Evolutionary conservation across 2,113 vertebrate genomes (phyloP).

Genomic region (Chroicocephalus ridibundus): DNA sequence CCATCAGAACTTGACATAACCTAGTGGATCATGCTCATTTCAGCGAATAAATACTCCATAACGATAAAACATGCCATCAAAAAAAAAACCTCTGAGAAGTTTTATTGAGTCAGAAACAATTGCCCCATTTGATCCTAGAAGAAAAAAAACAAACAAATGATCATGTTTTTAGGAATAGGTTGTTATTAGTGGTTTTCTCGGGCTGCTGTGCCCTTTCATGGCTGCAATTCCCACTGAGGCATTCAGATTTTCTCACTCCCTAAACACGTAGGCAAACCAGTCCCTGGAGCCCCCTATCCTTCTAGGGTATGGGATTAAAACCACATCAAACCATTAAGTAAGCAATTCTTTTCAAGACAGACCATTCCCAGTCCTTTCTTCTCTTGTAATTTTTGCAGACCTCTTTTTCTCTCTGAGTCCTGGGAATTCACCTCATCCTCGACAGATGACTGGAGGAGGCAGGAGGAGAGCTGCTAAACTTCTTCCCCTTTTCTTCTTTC

Average conservation of each 20-base stretch:
- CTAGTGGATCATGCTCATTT: not conserved
- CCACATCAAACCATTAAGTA: slow-evolving; percentile 2
- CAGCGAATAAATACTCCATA: not conserved
- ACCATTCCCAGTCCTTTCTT: not conserved
- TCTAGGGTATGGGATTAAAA: slow-evolving; percentile 15
- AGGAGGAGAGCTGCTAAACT: not conserved
- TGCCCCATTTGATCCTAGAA: not conserved
- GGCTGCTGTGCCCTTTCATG: not conserved
- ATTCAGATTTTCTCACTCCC: slow-evolving; percentile 37
- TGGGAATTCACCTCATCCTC: not conserved
- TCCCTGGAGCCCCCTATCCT: not conserved
- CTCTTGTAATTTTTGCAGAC: not conserved
- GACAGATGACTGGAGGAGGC: not conserved
- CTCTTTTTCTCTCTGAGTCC: not conserved
- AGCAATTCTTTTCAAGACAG: not conserved
- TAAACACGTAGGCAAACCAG: slow-evolving; percentile 17
- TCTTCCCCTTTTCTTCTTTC: not conserved
- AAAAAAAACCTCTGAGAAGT: not conserved
- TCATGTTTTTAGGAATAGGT: not conserved
- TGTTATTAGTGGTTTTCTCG: not conserved
- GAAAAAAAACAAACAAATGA: not conserved
- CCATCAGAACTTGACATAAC: not conserved
- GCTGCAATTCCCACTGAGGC: not conserved
- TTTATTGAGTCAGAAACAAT: not conserved
- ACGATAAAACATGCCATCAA: not conserved